phyloP scores from a whole-genome alignment of 2,797 vertebrate species.

The Coregonus suidteri region DNA sequence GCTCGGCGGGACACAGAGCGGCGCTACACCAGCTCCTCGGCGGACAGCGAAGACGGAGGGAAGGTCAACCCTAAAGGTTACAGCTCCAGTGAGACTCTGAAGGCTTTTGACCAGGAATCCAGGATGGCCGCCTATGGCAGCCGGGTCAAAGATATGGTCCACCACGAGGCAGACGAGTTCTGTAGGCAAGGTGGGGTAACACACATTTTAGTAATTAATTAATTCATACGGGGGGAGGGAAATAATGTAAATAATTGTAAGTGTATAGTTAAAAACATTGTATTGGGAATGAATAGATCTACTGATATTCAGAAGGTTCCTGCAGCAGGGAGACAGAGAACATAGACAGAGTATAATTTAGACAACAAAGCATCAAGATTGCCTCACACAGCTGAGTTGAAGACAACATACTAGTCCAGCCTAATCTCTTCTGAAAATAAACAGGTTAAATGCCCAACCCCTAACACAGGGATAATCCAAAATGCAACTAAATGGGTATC shows the following conservation, averaged over 20 bases:
- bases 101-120: constrained; percentile 96
- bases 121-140: constrained; percentile 86
- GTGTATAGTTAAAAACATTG: too few species aligned
- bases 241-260: too few species aligned
- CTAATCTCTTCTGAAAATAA: background rate
- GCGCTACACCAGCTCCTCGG: constrained; percentile 94
- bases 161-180: constrained; percentile 94
- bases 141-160: constrained; percentile 93
- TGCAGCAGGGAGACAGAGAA: too few species aligned
- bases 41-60: constrained; percentile 88
- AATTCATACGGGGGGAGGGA: background rate
- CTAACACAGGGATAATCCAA: too few species aligned
- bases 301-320: too few species aligned
- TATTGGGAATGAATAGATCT: too few species aligned
- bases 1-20: constrained; percentile 90
- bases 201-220: background rate
- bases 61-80: constrained; percentile 93
- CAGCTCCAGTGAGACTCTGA: constrained; percentile 98
- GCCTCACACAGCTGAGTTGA: background rate
- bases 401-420: background rate
- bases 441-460: background rate
- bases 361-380: background rate
- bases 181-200: constrained; percentile 83
- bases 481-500: too few species aligned
- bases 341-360: background rate